Evolutionary conservation across 2,797 vertebrate species (phyloP), one percentile per base, ranked within the genome.

Genomic region (Psittacula echo): DNA sequence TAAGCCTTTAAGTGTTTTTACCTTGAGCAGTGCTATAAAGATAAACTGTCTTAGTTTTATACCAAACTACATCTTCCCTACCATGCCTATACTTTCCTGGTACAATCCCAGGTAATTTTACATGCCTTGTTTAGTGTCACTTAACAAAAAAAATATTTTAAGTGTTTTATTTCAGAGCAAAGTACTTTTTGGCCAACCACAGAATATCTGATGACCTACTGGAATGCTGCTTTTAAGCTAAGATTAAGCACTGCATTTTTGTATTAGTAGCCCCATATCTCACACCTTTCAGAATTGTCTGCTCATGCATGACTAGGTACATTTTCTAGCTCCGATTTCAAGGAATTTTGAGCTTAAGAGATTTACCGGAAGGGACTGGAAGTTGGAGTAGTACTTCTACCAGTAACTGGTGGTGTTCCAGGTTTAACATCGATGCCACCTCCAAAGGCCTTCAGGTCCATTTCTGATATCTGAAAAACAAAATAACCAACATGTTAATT

Each of bases 351-450:
- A 94, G 85, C 80, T 72, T 83, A 83, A 89, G 93, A 87, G 47
- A 89, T 92, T 97, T 98, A 99, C 99, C 99, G 98, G 97, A 99
- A 99, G 47, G 98, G 99, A 96, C 99, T 99, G 94, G 99, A 99
- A 32, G 99, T 99, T 94, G 99, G 99, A 32, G 99, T 99, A 26
- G 99, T 99, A 97, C 99, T 99, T 97, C 99, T 98, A 77, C 98
- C 99, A 30, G 98, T 94, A 79, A 99, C 97, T 34, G 99, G 99
- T 48, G 99, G 99, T 14, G 99, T 99, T 92, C 99, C 99, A 89
- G 99, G 99, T 96, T 99, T 99, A 85, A 99, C 98, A 94, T 99
- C 99, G 98, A 99, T 99, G 82, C 98, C 98, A 90, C 98, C 98
- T 93, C 99, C 98, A 92, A 99, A 99, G 60, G 99, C 98, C 96